phyloP scores from a whole-genome alignment of 2,797 vertebrate species.

The Protonibea diacanthus region DNA sequence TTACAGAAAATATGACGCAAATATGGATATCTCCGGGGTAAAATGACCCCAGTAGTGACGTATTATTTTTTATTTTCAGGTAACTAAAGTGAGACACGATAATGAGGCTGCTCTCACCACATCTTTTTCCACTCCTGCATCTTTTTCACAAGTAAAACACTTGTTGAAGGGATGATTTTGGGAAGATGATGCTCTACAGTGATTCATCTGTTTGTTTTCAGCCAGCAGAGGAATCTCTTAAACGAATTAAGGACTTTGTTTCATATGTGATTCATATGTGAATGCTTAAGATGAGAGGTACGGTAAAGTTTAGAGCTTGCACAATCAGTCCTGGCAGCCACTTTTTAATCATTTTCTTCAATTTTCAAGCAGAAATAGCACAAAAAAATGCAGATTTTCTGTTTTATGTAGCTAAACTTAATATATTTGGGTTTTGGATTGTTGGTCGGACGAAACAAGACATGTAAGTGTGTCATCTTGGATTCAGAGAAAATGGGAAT shows the following conservation, averaged over 20 bases:
- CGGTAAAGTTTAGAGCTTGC: background rate
- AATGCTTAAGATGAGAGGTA: background rate
- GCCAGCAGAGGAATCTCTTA: background rate
- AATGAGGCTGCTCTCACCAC: background rate
- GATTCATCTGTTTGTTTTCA: conserved; percentile 1
- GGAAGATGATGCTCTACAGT: background rate
- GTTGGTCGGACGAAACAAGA: background rate
- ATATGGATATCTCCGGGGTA: background rate
- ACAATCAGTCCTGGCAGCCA: too few relatives aligned
- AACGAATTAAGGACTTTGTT: background rate
- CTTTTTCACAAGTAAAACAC: conserved; percentile 4
- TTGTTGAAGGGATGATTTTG: conserved; percentile 3
- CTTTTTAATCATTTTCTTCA: too few relatives aligned
- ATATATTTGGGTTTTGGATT: too few relatives aligned
- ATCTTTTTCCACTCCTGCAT: background rate
- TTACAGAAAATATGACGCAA: background rate
- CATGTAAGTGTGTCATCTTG: too few relatives aligned
- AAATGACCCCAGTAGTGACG: background rate
- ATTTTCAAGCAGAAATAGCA: too few relatives aligned
- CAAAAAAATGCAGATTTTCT: background rate
- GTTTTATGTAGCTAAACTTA: background rate
- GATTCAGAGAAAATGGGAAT: too few relatives aligned
- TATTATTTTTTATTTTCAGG: conserved; percentile 27
- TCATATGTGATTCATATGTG: background rate
- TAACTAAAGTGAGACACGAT: conserved; percentile 10